phyloP scores from a whole-genome alignment of 2,113 vertebrate species.

The Sylvietta virens region DNA sequence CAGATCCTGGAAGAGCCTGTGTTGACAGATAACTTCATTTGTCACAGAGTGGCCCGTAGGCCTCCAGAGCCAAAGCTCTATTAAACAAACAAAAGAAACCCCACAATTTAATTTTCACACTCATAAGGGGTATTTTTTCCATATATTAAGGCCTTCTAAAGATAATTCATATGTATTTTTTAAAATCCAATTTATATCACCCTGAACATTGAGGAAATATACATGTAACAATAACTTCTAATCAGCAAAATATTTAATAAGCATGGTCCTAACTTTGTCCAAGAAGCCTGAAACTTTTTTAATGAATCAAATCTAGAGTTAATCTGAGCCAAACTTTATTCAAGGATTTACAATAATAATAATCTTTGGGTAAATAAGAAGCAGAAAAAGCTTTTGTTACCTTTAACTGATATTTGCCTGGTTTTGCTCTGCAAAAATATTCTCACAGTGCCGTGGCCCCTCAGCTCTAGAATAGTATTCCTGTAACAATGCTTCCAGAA shows the following conservation, averaged over 20 bases:
- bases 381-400: neutral
- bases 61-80: neutral
- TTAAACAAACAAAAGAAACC: accelerated
- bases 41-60: neutral
- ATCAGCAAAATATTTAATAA: neutral
- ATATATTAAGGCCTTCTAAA: neutral
- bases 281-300: neutral
- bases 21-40: neutral
- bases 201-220: neutral
- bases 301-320: neutral
- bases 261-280: neutral
- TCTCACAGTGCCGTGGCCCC: neutral
- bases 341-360: neutral
- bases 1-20: neutral
- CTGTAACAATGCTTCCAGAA: neutral
- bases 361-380: neutral
- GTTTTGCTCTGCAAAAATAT: neutral
- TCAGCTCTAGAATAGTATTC: neutral
- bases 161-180: neutral
- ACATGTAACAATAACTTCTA: neutral
- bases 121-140: neutral
- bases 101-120: neutral
- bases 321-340: neutral
- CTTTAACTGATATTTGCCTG: neutral
- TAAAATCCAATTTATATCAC: neutral